Evolutionary conservation across 2,888 invertebrate species (phyloP), one percentile per base, ranked within the genome.

Genomic region (Eupithecia dodoneata): DNA sequence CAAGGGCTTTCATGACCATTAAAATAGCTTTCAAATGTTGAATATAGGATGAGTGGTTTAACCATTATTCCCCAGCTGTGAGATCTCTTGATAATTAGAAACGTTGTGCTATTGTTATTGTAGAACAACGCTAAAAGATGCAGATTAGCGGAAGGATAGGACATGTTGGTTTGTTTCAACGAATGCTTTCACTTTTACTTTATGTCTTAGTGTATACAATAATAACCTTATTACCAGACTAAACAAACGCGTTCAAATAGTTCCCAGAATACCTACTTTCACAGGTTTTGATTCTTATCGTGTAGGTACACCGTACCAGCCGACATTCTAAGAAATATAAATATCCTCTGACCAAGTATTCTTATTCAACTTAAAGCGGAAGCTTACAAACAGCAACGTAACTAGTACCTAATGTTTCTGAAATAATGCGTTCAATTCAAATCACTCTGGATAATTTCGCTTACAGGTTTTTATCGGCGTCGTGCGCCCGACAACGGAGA

Each of bases 401-500:
- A 1, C 30, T 15, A 52, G 59, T 10, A 59, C 59, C n/a, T 55
- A n/a, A 7, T n/a, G 55, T 55, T 9, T 59, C 9, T 10, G n/a
- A 59, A 59, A 59, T n/a, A 59, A 59, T 55, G 55, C n/a, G n/a
- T 0, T 59, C 55, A 6, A 59, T 0, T 59, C 55, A 6, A 59
- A 59, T 59, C 55, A 63, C 63, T 59, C 18, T 63, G 18, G 18
- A 63, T 30, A 63, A 63, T 66, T 66, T 75, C 83, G 73, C 67
- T 85, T 84, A 12, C 85, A 94, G 94, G 93, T 94, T 76, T 96
- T 97, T 87, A 95, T 97, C 79, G 97, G 97, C 74, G 94, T 98
- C 76, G 97, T 97, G 13, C 96, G 97, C 79, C 95, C 98, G 4
- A 96, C 96, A 49, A 84, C 84, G 2, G 96, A 97, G 67, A 96